Percentiles rank a stretch among this genome's conserved stretches.
Conservation (phyloP, 1,140 invertebrate genomes). For the Akabosia matsudoensis region DNA sequence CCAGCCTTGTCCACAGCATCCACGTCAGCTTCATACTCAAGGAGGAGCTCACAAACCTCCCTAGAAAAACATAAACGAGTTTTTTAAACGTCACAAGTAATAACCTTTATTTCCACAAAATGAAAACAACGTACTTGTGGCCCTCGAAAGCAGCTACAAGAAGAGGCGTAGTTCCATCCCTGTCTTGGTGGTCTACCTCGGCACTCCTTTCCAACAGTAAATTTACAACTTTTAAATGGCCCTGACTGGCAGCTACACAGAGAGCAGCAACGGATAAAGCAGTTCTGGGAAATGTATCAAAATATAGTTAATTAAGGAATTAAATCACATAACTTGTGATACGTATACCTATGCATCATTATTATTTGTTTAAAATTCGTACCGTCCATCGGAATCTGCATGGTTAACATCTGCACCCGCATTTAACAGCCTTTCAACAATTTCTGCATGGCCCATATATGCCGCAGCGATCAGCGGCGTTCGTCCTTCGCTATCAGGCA, state of each 20-base stretch:
- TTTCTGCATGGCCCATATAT: constrained; percentile 84
- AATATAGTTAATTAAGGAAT: no score
- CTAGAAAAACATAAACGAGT: constrained; percentile 49
- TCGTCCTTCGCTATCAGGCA: constrained; percentile 76
- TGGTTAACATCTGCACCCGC: constrained; percentile 55
- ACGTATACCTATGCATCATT: no score
- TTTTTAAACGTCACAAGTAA: background rate
- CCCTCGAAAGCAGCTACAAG: constrained; percentile 93
- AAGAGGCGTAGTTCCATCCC: constrained; percentile 88
- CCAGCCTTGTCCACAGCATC: constrained; percentile 76
- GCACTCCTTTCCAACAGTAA: constrained; percentile 80
- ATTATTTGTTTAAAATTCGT: background rate
- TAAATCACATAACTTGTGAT: no score
- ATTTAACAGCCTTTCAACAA: constrained; percentile 67
- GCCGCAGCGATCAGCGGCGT: constrained; percentile 84
- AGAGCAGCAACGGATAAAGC: constrained; percentile 87
- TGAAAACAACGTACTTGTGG: constrained; percentile 62
- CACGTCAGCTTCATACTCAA: constrained; percentile 82
- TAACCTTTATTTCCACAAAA: background rate
- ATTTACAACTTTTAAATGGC: constrained; percentile 60
- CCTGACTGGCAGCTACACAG: constrained; percentile 80
- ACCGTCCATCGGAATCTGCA: constrained; percentile 56
- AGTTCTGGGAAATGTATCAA: constrained; percentile 55
- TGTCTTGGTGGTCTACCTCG: constrained; percentile 80
- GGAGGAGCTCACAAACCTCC: constrained; percentile 76